Conservation (phyloP, 2,797 vertebrate species). For the Schizopygopsis malacanthus region DNA sequence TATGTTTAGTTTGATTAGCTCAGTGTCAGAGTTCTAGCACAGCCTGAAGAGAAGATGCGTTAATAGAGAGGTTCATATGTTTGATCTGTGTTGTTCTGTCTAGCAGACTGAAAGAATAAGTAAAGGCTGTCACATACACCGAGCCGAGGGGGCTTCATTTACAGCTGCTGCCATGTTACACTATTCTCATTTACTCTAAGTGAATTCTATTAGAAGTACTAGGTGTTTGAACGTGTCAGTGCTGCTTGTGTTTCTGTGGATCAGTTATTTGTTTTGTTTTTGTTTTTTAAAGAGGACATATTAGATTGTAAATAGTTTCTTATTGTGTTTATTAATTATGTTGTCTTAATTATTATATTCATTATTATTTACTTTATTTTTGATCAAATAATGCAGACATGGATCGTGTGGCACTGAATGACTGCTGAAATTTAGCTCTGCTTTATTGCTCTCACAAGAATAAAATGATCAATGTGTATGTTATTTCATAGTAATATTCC, state of each 20-base stretch:
- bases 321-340: not conserved
- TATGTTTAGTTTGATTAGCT: conserved; percentile 42
- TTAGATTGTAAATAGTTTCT: not conserved
- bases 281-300: not conserved
- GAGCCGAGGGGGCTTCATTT: conserved; percentile 76
- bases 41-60: conserved; percentile 64
- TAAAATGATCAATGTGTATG: not conserved
- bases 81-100: conserved; percentile 75
- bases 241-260: not conserved
- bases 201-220: conserved; percentile 71
- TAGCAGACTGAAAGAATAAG: conserved; percentile 73
- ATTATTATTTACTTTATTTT: not conserved
- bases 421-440: not conserved
- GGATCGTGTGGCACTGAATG: not conserved
- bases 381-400: not conserved
- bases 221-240: conserved; percentile 27
- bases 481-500: not conserved
- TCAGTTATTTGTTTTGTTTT: no score
- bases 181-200: conserved; percentile 74
- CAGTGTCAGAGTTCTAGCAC: conserved; percentile 11
- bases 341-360: not conserved
- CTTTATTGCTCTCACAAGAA: not conserved
- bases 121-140: conserved; percentile 74
- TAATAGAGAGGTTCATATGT: conserved; percentile 63
- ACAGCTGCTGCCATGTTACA: conserved; percentile 75